These are phyloP conservation scores for Propithecus perrieri DNA, from an alignment of 2,797 vertebrate genomes.

Conservation along the genomic window DNA sequence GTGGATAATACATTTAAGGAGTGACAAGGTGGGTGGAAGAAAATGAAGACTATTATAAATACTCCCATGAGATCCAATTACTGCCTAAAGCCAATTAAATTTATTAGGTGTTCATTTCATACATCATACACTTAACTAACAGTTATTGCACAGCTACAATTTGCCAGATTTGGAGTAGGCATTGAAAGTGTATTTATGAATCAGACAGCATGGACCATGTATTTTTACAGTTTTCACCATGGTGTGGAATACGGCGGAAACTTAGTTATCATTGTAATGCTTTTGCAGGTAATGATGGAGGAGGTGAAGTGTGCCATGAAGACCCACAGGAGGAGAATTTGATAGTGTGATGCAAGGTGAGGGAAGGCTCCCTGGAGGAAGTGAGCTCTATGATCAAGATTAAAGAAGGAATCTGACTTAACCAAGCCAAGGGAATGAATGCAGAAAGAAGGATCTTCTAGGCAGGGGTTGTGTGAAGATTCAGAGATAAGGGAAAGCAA, in stretches of 20 bases:
- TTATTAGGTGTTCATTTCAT: not conserved
- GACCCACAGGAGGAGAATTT: not conserved
- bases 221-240: not conserved
- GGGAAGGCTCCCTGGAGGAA: not conserved
- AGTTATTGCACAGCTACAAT: not conserved
- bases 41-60: constrained; percentile 55
- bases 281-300: not conserved
- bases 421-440: not conserved
- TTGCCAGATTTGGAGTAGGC: not conserved
- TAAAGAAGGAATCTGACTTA: not conserved
- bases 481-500: not conserved
- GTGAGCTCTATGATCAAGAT: not conserved
- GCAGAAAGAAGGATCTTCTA: not conserved
- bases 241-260: not conserved
- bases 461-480: not conserved
- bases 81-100: constrained; percentile 25
- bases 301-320: fast-evolving
- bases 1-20: not conserved
- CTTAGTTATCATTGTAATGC: not conserved
- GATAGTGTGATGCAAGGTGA: not conserved
- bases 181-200: not conserved
- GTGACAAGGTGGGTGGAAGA: constrained; percentile 39
- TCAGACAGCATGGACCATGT: not conserved
- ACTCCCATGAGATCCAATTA: not conserved
- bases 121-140: not conserved